phyloP scores from a whole-genome alignment of 2,113 vertebrate genomes.

The Leucopsar rothschildi region DNA sequence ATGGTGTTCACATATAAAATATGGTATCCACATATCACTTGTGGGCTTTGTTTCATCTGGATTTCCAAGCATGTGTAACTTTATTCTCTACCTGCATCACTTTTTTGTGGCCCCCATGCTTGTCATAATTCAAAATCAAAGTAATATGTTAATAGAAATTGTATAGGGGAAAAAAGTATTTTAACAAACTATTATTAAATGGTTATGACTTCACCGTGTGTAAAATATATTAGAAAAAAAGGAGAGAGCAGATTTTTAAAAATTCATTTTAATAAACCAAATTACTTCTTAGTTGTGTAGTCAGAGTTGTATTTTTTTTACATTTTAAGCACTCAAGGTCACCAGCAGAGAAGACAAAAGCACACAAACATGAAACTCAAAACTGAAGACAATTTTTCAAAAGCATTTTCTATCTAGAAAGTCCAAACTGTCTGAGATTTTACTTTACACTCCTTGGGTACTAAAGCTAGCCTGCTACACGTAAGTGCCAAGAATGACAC shows the following conservation, averaged over 20 bases:
- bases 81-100: conserved; percentile 79
- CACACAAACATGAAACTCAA: not conserved
- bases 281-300: not conserved
- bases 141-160: conserved; percentile 60
- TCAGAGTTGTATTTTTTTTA: conserved; percentile 74
- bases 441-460: not conserved
- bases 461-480: not conserved
- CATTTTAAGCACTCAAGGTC: conserved; percentile 64
- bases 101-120: conserved; percentile 71
- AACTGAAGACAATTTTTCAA: not conserved
- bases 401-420: not conserved
- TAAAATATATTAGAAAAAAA: conserved; percentile 69
- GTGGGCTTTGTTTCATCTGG: not conserved
- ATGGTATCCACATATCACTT: fast-evolving
- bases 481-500: not conserved
- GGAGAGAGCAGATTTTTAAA: not conserved
- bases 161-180: conserved; percentile 52
- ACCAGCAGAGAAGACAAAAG: not conserved
- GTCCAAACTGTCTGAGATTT: not conserved
- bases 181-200: conserved; percentile 69
- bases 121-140: conserved; percentile 66
- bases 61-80: conserved; percentile 71
- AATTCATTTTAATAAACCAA: not conserved
- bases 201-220: conserved; percentile 73
- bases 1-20: not conserved